Evolutionary conservation across 2,113 vertebrate species (phyloP).

Genomic region (Oostethus manadensis): DNA sequence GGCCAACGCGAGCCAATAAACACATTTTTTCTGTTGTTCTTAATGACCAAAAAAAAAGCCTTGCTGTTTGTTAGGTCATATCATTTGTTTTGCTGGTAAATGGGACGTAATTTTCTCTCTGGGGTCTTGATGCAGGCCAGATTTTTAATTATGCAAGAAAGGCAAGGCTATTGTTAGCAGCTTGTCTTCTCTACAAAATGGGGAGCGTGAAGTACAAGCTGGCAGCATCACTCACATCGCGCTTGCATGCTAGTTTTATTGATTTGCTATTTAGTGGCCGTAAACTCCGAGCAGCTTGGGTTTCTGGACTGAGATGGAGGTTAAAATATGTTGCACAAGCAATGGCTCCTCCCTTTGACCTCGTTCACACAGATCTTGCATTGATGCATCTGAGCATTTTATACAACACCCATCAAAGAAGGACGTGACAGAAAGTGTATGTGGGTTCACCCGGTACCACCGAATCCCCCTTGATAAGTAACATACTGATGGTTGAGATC

Average conservation of each 20-base stretch:
- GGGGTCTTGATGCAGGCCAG: not conserved
- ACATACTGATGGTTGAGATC: too few relatives aligned
- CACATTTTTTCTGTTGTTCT: not conserved
- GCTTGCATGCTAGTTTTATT: not conserved
- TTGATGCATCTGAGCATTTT: too few relatives aligned
- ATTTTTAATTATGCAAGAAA: conserved; percentile 1
- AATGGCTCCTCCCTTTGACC: not conserved
- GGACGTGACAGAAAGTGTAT: too few relatives aligned
- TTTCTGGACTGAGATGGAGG: conserved; percentile 23
- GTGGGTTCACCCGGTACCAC: too few relatives aligned
- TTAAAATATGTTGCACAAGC: conserved; percentile 12
- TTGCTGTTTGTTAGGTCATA: not conserved
- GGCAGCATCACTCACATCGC: not conserved
- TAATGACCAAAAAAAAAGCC: not conserved
- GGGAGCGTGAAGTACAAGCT: not conserved
- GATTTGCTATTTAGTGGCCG: not conserved
- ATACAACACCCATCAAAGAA: too few relatives aligned
- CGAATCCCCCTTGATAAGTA: too few relatives aligned
- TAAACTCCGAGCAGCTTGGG: conserved; percentile 5
- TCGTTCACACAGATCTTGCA: not conserved
- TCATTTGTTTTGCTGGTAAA: not conserved
- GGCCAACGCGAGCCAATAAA: not conserved
- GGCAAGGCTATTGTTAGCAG: not conserved
- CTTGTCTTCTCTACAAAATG: not conserved
- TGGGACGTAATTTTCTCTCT: not conserved